Conservation (phyloP, 2,113 vertebrate genomes). For the Mesocricetus auratus region DNA sequence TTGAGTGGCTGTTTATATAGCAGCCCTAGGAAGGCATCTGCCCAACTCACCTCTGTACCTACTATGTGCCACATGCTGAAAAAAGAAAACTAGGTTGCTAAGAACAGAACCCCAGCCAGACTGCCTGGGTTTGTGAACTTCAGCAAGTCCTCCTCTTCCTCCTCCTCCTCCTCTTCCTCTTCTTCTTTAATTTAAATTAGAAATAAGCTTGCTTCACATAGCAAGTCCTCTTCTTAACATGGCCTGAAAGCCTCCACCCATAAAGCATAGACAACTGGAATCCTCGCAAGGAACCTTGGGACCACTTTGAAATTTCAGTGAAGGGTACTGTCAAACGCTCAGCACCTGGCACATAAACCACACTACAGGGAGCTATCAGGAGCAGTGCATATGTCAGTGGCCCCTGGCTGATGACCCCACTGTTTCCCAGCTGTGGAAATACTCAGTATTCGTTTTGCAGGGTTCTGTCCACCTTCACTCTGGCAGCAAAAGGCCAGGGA, state of each 20-base stretch:
- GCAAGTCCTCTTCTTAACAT: neutral
- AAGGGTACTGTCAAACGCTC: neutral
- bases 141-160: neutral
- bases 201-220: too few relatives aligned
- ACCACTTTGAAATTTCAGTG: neutral
- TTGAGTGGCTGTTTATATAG: neutral
- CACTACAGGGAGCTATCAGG: neutral
- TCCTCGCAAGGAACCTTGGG: neutral
- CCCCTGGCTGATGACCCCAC: neutral
- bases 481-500: neutral
- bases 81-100: neutral
- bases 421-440: neutral
- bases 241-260: neutral
- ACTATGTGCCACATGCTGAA: neutral
- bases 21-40: neutral
- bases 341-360: neutral
- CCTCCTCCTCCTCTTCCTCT: too few relatives aligned
- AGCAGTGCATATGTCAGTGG: rapidly evolving
- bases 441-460: neutral
- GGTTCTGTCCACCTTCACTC: neutral
- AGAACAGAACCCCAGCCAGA: neutral
- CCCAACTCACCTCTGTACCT: neutral
- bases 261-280: neutral
- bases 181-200: too few relatives aligned
- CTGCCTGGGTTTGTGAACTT: neutral